Evolutionary conservation across 2,113 vertebrate genomes (phyloP).

Genomic region (Empidonax alnorum): DNA sequence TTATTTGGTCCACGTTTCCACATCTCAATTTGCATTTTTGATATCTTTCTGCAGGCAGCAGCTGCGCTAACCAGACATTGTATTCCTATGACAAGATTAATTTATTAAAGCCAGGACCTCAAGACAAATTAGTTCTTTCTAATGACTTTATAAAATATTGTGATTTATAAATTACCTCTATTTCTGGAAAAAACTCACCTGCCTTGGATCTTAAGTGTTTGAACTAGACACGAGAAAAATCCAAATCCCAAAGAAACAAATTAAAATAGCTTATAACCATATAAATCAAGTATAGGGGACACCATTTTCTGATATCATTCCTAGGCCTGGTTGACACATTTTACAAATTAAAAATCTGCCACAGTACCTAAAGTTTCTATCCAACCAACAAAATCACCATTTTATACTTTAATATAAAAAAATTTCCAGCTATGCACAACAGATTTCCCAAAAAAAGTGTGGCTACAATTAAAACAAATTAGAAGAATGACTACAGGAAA

Average conservation of each 20-base stretch:
- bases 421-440: neutral
- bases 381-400: neutral
- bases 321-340: neutral
- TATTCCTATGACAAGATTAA: neutral
- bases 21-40: neutral
- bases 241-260: neutral
- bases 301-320: neutral
- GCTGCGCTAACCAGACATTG: neutral
- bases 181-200: neutral
- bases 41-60: neutral
- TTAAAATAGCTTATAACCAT: neutral
- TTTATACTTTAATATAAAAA: neutral
- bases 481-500: neutral
- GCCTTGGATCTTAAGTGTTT: accelerated
- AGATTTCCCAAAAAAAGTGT: neutral
- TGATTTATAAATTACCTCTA: neutral
- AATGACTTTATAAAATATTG: neutral
- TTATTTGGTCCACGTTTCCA: neutral
- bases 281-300: neutral
- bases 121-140: neutral
- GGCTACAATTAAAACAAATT: neutral
- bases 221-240: neutral
- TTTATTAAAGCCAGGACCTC: neutral
- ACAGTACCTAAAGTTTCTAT: neutral
- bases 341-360: neutral